Conservation (phyloP, 53 echinoderm and acorn worm species). For the Paelopatides confundens region DNA sequence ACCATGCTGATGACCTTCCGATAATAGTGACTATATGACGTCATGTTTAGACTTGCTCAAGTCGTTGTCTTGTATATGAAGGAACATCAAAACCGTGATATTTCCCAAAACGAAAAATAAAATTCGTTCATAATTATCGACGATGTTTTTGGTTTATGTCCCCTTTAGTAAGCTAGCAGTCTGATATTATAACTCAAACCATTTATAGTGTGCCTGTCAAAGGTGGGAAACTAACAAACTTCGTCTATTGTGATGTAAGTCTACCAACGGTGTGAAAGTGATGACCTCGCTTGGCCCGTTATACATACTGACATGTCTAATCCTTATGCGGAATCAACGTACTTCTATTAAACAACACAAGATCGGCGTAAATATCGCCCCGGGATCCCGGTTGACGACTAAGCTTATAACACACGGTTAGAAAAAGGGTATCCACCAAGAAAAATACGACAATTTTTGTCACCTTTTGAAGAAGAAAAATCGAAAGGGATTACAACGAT, state of each 20-base stretch:
- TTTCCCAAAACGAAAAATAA: too few species aligned
- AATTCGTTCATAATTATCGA: too few species aligned
- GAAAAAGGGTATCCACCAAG: background rate
- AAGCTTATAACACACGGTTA: background rate
- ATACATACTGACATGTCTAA: constrained; percentile 22
- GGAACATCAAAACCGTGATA: too few species aligned
- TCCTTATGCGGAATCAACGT: background rate
- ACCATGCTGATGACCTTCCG: too few species aligned
- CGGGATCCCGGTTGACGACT: background rate
- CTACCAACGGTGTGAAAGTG: constrained; percentile 32
- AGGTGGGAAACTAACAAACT: background rate
- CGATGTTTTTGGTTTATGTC: too few species aligned
- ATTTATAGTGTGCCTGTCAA: background rate
- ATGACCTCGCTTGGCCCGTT: constrained; percentile 26
- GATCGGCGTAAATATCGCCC: constrained; percentile 28
- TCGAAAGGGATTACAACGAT: constrained; percentile 34
- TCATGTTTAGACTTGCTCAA: too few species aligned
- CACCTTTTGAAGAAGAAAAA: background rate
- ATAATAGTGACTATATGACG: too few species aligned
- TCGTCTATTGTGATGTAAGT: background rate
- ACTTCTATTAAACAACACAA: background rate
- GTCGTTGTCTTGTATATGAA: too few species aligned
- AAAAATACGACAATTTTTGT: constrained; percentile 18
- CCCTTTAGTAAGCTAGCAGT: too few species aligned
- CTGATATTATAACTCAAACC: too few species aligned